Evolutionary conservation across 1,140 invertebrate genomes (phyloP), one percentile per base, ranked within the genome.

Genomic region (Dinothrombium tinctorium): DNA sequence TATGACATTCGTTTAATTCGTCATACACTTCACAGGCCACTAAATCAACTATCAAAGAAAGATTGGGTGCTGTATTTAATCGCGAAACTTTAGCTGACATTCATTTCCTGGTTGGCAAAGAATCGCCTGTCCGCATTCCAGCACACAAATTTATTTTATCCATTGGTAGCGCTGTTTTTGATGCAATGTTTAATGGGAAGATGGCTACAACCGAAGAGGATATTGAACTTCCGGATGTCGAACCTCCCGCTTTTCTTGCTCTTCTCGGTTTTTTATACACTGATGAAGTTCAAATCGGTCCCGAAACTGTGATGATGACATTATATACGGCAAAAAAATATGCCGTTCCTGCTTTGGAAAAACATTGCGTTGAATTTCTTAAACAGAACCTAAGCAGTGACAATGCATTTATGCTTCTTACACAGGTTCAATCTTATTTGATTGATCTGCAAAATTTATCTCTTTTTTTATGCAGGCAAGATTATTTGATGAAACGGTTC

Each of bases 281-380:
- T 0, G 78, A 83, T 62, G 74, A 81, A 56, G 74, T 82, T n/a
- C 66, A 73, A 46, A 79, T 82, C 52, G 76, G 74, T 25, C 74
- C 76, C 3, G 78, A 83, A 54, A 79, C 73, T 53, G 79, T 83
- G 2, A 82, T 83, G 76, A 76, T 76, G 1, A 79, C 76, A 5
- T 54, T 83, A 33, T 82, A 83, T 51, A 76, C 77, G 6, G 78
- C 79, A 5, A 83, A 83, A 51, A 84, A 84, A 52, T 84, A 84
- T 59, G 76, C 75, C 5, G 75, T 83, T 0, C 73, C 75, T 9
- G 72, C 75, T 8, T 57, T 84, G 41, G 78, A 83, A 54, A 71
- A 74, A 47, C 74, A 74, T 46, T 84, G 80, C 61, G 77, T 83
- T 1, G 76, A 82, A 50, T 83, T 79, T 57, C 59, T 84, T 9